phyloP scores from a whole-genome alignment of 2,797 vertebrate species.

The Danio jaintianensis region DNA sequence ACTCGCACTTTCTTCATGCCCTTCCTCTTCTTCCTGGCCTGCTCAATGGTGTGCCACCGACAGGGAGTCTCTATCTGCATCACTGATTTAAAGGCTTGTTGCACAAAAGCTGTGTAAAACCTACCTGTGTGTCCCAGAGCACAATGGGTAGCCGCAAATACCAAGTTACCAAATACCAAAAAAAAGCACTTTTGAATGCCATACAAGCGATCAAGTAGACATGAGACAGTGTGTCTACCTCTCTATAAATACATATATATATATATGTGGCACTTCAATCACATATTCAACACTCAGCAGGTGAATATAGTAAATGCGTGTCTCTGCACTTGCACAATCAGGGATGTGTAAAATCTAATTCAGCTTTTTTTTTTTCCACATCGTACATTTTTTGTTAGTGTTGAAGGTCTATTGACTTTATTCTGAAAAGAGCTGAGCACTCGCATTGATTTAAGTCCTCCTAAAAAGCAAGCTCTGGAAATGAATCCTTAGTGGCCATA shows the following conservation, averaged over 20 bases:
- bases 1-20: conserved; percentile 58
- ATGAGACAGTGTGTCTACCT: conserved; percentile 9
- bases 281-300: conserved; percentile 5
- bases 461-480: conserved; percentile 46
- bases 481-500: conserved; percentile 55
- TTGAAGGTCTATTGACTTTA: conserved; percentile 38
- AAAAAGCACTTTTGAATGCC: conserved; percentile 14
- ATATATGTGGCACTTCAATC: neutral
- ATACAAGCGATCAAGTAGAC: conserved; percentile 11
- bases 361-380: conserved; percentile 4
- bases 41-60: conserved; percentile 61
- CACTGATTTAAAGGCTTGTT: conserved; percentile 52
- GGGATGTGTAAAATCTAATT: conserved; percentile 21
- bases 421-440: conserved; percentile 32
- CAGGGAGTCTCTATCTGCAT: conserved; percentile 57
- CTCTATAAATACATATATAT: neutral
- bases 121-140: conserved; percentile 39
- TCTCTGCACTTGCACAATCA: conserved; percentile 16
- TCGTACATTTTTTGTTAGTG: conserved; percentile 21
- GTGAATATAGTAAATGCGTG: neutral
- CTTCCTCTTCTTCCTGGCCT: conserved; percentile 56
- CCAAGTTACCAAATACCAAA: conserved; percentile 17
- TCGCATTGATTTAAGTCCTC: conserved; percentile 42
- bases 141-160: conserved; percentile 36
- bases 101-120: conserved; percentile 43